These are phyloP conservation scores for Galemys pyrenaicus DNA, from an alignment of 2,113 vertebrate genomes.

Conservation along the genomic window DNA sequence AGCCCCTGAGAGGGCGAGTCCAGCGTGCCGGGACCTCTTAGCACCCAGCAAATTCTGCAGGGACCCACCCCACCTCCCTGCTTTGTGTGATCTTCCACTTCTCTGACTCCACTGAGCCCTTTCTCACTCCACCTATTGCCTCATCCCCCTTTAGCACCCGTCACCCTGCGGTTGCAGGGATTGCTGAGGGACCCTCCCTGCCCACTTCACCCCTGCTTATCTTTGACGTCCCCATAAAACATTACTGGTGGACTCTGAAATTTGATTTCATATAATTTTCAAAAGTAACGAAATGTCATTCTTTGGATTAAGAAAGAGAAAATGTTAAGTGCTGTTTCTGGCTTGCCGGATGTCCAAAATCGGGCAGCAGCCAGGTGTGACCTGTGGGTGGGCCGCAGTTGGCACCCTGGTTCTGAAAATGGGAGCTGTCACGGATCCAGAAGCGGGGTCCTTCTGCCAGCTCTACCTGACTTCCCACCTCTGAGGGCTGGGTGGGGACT, in stretches of 20 bases:
- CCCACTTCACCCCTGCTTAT: neutral
- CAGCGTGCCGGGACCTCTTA: neutral
- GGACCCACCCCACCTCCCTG: too few relatives aligned
- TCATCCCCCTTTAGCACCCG: neutral
- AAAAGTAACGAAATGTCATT: neutral
- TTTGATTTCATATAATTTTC: neutral
- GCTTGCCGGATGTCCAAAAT: neutral
- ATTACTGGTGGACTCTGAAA: neutral
- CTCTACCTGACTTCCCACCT: neutral
- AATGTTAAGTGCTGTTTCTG: neutral
- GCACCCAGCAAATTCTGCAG: neutral
- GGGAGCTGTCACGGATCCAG: rapidly evolving
- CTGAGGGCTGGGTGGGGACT: neutral
- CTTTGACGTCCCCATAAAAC: neutral
- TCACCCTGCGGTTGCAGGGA: neutral
- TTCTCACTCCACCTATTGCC: neutral
- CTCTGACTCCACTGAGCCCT: neutral
- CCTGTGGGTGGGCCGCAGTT: rapidly evolving
- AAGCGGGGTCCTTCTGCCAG: rapidly evolving
- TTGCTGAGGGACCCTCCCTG: too few relatives aligned
- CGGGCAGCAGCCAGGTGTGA: rapidly evolving
- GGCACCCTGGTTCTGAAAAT: neutral
- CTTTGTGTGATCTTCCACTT: neutral
- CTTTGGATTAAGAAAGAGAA: too few relatives aligned
- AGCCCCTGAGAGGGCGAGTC: too few relatives aligned